Evolutionary conservation across 2,113 vertebrate genomes (phyloP), one percentile per base, ranked within the genome.

Genomic region (Poeciliopsis occidentalis): DNA sequence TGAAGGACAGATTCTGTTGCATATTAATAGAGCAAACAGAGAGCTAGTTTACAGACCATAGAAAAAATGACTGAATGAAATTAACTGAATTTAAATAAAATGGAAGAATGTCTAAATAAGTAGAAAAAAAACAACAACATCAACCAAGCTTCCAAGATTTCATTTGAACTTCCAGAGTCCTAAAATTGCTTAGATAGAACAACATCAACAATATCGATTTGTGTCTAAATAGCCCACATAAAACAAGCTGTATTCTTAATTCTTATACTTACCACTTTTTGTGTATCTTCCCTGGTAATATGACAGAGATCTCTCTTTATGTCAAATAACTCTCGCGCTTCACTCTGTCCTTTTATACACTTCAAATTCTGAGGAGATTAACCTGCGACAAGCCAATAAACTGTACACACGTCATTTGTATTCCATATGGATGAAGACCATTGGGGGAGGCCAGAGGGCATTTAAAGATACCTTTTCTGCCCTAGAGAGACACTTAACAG

Each of bases 351-450:
- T 86, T 78, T 91, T 90, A 88, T 87, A 90, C 47, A 31, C 68
- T 30, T 30, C 64, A 63, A 27, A 63, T 44, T 67, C 64, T 85
- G 78, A 88, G 69, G 41, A 69, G 87, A 92, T 91, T 92, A 92
- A 75, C 75, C 74, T 32, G 29, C 65, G 60, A 51, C 15, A 47
- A 41, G 60, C 68, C 44, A 66, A 75, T 75, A 75, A 78, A 75
- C 31, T 71, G 57, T n/a, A 57, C 32, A 61, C 10, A 83, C 39
- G 69, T 68, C 81, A 68, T 69, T 63, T 73, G 26, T 64, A 44
- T 60, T 29, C 8, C 13, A 5, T 12, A n/a, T 30, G n/a, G 27
- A 39, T 44, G 6, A 30, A 44, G 77, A 17, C 64, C 60, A 60
- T 64, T 47, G 65, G 71, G 54, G 54, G 57, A 76, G 13, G 44